Evolutionary conservation across 2,797 vertebrate genomes (phyloP), one percentile per base, ranked within the genome.

Genomic region (Huso huso): DNA sequence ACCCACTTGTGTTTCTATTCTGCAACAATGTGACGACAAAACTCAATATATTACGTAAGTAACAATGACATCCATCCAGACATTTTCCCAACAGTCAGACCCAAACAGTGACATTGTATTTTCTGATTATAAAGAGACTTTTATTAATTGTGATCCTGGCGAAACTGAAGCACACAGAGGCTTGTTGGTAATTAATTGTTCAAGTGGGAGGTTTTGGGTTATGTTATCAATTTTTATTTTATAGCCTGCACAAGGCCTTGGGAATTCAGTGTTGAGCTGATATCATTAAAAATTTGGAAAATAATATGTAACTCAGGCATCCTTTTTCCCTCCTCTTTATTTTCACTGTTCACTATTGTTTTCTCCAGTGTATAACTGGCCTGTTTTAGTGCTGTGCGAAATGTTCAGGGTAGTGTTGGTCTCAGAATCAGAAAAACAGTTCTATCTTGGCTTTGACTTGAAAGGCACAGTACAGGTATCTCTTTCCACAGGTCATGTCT

Each of bases 171-270:
- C 69, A 74, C 86, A 84, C 81, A 85, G 83, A 80, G 85, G 83
- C 81, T 76, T 76, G 80, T 76, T 79, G 83, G 81, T 84, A 86
- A 83, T 81, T 78, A 86, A 88, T 82, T 79, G 80, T 83, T 82
- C 86, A 83, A 74, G 68, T 77, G 87, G 87, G 87, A 88, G 81
- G 78, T 85, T 78, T 83, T 82, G 79, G 82, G 82, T 85, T 84
- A 83, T 87, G 82, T 83, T 80, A 80, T 85, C 78, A 83, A 87
- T 88, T 87, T 84, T 87, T 86, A 81, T 87, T 89, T 88, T 87
- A 87, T 81, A 75, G 81, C 81, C 83, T 81, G 81, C 67, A 76
- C 78, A 81, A 37, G 78, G 75, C 82, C 75, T 77, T 83, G 79
- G 79, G 79, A 78, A 81, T 83, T 37, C 84, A 80, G 83, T 78